These are phyloP conservation scores for Megalopta genalis DNA, from an alignment of 1,140 invertebrate species.

Conservation along the genomic window DNA sequence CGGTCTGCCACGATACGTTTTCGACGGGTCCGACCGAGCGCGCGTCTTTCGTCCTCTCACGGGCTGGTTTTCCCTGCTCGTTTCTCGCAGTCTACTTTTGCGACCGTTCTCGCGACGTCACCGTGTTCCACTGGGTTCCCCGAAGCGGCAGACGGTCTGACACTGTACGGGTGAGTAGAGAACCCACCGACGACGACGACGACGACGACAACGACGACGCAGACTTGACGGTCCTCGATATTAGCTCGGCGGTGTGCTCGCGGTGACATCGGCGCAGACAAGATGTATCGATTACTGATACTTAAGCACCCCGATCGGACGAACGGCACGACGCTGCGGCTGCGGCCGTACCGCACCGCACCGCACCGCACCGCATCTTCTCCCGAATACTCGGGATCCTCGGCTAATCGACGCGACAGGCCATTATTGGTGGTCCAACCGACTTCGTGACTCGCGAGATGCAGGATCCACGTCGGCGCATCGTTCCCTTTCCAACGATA, in stretches of 20 bases:
- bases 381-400: no score
- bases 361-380: no score
- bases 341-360: neutral
- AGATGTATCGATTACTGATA: slow-evolving; percentile 52
- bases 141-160: neutral
- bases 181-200: no score
- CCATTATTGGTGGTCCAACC: no score
- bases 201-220: neutral
- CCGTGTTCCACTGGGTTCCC: slow-evolving; percentile 1
- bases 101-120: neutral
- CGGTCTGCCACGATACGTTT: slow-evolving; percentile 10
- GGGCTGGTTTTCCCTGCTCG: no score
- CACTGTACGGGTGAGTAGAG: slow-evolving; percentile 4
- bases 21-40: slow-evolving; percentile 1
- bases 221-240: slow-evolving; percentile 12
- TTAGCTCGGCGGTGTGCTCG: neutral
- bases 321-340: neutral
- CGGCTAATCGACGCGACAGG: no score
- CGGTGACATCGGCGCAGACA: slow-evolving; percentile 45
- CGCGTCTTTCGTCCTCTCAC: neutral
- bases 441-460: no score
- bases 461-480: no score
- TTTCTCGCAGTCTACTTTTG: no score
- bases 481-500: no score
- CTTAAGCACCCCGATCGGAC: slow-evolving; percentile 36